Base-by-base conservation (phyloP, 2,888 invertebrate species). In the Conops quadrifasciatus region DNA sequence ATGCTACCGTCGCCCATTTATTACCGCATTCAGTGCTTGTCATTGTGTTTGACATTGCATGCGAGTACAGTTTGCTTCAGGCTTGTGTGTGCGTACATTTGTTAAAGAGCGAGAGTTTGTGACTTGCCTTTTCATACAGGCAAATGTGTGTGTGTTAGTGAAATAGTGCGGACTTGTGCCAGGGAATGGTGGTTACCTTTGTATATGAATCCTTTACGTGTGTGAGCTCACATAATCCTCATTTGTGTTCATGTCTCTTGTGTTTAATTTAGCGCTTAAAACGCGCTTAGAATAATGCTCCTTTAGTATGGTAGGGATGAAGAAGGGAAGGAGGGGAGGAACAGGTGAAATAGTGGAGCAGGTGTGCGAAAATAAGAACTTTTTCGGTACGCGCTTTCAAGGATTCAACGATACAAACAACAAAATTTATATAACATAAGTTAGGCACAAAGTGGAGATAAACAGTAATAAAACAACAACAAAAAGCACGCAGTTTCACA, bases 191-290 rank as follows among this genome's bases (percentile, higher is more conserved):
- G 45, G 13, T 11, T n/a, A 16, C n/a, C 53, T 21, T 53, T 49
- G 5, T 15, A 19, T 13, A 16, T 28, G 68, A 47, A 30, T 70
- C 63, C 26, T 26, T 64, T 70, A 65, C n/a, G 36, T 36, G 4
- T 36, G 64, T 49, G 56, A 67, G 67, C 67, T 67, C 67, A 58
- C 43, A 67, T 56, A 67, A 68, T 68, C 68, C 68, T 60, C 68
- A 68, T 68, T 68, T 68, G 60, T 68, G 68, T 51, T 60, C 68
- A 51, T 62, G 62, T 68, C 68, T 68, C 62, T 51, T 62, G 49
- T 68, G 68, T 68, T 49, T 68, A 68, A 68, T 68, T 68, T 68
- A 68, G 68, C 68, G 68, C 68, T 62, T 68, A 68, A 62, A 62
- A 68, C 60, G 62, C 62, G 62, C 62, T 62, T 36, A 60, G 68